A percentile compares a stretch with the other conserved stretches of the same genome.
These are phyloP conservation scores for Notamacropus eugenii DNA, from an alignment of 2,797 vertebrate species.

Conservation along the genomic window DNA sequence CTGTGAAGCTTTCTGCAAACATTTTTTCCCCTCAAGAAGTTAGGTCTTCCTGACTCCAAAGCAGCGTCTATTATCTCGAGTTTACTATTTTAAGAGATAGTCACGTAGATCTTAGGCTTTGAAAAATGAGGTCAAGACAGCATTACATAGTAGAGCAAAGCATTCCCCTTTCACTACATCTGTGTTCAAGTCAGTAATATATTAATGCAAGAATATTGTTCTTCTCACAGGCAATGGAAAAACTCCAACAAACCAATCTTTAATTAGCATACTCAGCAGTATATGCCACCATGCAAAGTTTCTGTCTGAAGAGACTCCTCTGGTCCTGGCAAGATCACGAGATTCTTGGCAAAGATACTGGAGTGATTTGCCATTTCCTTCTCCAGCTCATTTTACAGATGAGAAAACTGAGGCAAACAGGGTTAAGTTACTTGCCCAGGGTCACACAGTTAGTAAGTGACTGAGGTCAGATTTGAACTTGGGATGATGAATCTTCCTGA, in stretches of 20 bases:
- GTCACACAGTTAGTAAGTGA: too few relatives aligned
- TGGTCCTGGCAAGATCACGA: conserved; percentile 17
- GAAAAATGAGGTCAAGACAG: conserved; percentile 27
- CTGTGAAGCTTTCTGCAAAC: too few relatives aligned
- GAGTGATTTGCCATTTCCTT: too few relatives aligned
- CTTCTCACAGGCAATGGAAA: conserved; percentile 18
- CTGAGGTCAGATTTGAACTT: too few relatives aligned
- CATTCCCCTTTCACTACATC: not conserved
- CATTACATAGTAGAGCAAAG: conserved; percentile 5
- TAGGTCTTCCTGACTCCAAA: too few relatives aligned
- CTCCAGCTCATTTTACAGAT: too few relatives aligned
- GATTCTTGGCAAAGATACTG: too few relatives aligned
- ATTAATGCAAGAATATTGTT: not conserved
- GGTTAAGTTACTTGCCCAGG: too few relatives aligned
- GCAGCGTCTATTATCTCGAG: not conserved
- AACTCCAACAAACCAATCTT: not conserved
- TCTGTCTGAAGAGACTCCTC: conserved; percentile 59
- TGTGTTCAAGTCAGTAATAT: conserved; percentile 20
- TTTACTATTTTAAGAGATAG: conserved; percentile 47
- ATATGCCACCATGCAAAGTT: not conserved
- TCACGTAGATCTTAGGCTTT: conserved; percentile 5
- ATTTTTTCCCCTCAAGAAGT: too few relatives aligned
- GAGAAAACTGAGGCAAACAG: too few relatives aligned
- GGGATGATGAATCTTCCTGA: too few relatives aligned
- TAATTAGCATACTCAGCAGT: not conserved